Percentiles rank a stretch among this genome's conserved stretches.
Evolutionary conservation across 2,113 vertebrate species (phyloP).

Genomic region (Sakesphorus luctuosus): DNA sequence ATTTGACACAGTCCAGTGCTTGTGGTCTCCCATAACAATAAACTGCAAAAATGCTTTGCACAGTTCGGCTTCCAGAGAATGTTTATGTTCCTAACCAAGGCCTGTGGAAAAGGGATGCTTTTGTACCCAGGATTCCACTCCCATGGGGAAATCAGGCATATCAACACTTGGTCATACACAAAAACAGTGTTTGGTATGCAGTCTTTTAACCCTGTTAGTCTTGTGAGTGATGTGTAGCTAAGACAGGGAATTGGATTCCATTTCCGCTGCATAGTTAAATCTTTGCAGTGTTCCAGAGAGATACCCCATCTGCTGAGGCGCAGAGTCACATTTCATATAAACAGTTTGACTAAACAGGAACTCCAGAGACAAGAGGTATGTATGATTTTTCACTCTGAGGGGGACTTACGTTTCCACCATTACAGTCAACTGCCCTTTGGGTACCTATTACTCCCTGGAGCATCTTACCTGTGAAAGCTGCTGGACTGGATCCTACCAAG

Average conservation of each 20-base stretch:
- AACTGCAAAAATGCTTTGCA: slow-evolving; percentile 12
- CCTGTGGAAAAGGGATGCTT: neutral
- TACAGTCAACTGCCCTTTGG: slow-evolving; percentile 93
- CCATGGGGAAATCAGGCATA: neutral
- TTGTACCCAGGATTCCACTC: neutral
- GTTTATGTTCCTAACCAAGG: slow-evolving; percentile 16
- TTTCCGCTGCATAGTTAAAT: neutral
- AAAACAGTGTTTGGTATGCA: neutral
- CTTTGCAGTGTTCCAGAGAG: neutral
- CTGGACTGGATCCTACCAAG: slow-evolving; percentile 90
- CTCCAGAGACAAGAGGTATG: neutral
- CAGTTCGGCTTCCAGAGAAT: slow-evolving; percentile 22
- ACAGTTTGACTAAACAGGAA: neutral
- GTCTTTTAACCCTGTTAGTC: neutral
- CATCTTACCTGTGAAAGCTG: slow-evolving; percentile 92
- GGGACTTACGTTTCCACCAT: neutral
- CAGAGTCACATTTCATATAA: neutral
- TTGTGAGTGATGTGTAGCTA: neutral
- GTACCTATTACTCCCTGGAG: slow-evolving; percentile 92
- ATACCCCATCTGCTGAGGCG: neutral
- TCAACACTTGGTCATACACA: neutral
- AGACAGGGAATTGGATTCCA: neutral
- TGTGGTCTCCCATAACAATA: slow-evolving; percentile 17
- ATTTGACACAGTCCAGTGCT: slow-evolving; percentile 16
- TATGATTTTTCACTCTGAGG: neutral